These are phyloP conservation scores for Silurus lanzhouensis DNA, from an alignment of 2,797 vertebrate species.

Conservation along the genomic window DNA sequence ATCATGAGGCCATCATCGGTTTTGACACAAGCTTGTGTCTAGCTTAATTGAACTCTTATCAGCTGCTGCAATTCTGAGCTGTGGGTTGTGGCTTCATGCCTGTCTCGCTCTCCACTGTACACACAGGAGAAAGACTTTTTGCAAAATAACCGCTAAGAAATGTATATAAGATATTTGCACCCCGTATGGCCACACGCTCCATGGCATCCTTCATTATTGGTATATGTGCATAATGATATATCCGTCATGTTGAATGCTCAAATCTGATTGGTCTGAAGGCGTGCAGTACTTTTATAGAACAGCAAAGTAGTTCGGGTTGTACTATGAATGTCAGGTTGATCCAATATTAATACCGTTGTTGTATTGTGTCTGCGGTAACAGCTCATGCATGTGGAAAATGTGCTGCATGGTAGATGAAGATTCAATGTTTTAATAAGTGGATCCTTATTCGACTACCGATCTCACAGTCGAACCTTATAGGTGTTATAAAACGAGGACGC, in stretches of 20 bases:
- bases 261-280: background rate
- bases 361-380: background rate
- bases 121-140: background rate
- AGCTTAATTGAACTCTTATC: slow-evolving; percentile 18
- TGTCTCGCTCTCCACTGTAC: background rate
- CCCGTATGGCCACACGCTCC: background rate
- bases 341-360: background rate
- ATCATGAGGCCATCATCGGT: slow-evolving; percentile 11
- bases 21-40: slow-evolving; percentile 1
- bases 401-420: background rate
- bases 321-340: background rate
- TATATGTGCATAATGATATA: background rate
- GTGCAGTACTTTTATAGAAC: background rate
- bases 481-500: too few species aligned
- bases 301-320: background rate
- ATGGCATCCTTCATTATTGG: background rate
- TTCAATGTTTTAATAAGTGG: too few species aligned
- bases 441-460: too few species aligned
- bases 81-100: background rate
- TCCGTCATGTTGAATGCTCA: background rate
- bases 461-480: too few species aligned
- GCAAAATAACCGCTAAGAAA: background rate
- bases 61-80: slow-evolving; percentile 2
- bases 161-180: background rate
- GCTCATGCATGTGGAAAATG: background rate